Evolutionary conservation across 2,888 invertebrate species (phyloP), one percentile per base, ranked within the genome.

Genomic region (Oscheius onirici): DNA sequence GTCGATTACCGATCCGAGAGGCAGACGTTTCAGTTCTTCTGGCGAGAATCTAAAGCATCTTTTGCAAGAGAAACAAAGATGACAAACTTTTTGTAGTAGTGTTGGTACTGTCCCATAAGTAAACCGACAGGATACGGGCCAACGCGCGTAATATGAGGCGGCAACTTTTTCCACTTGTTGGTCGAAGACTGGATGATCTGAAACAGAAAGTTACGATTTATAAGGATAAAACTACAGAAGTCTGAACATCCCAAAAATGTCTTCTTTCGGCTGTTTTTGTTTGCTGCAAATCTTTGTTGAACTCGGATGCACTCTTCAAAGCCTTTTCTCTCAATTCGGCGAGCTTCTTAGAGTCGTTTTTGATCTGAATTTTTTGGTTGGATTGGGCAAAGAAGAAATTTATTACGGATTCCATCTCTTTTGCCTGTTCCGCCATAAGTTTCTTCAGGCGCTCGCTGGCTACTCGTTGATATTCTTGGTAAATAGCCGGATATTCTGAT

Each of bases 71-170:
- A 44, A 34, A 63, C 13, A 54, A 17, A 22, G 24, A 46, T 5
- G 15, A 52, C 89, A 86, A 88, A 92, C 91, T 89, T 89, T 85
- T 92, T 92, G 89, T 93, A 96, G 87, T 91, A 91, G 88, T 95
- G 94, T 81, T 93, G 93, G 90, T 92, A 97, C 90, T 99, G 99
- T n/a, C 97, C 97, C 44, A 96, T 95, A 83, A 99, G 92, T 77
- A 99, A 90, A 54, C 97, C 92, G 74, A 96, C 92, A 22, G 97
- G 97, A 91, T 96, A 99, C 0, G 81, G 77, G 10, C 69, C 68
- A 0, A 76, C 74, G 10, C 75, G 67, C 3, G 81, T 80, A 15
- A 65, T 58, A 15, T 73, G 68, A 2, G 77, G 55, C 13, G 71
- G 69, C 58, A 79, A 51, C 24, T 69, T 66, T 44, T 72, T 71